These are phyloP conservation scores for Dryas iulia DNA, from an alignment of 1,140 invertebrate genomes.

Conservation along the genomic window DNA sequence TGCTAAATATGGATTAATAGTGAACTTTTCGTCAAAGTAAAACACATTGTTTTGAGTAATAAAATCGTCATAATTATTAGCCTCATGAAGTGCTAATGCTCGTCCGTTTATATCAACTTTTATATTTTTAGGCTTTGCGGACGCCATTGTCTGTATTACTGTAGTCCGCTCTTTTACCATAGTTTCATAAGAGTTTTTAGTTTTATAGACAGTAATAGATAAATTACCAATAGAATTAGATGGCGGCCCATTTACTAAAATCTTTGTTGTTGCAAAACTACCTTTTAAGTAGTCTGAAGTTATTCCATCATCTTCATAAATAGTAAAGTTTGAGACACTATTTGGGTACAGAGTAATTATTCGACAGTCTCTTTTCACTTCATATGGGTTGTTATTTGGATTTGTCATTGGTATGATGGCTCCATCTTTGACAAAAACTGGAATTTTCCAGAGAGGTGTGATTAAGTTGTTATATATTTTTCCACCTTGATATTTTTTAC, in stretches of 20 bases:
- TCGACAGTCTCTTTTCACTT: slow-evolving; percentile 57
- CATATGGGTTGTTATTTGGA: slow-evolving; percentile 61
- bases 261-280: slow-evolving; percentile 48
- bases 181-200: slow-evolving; percentile 44
- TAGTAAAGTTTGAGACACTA: slow-evolving; percentile 42
- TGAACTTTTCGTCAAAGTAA: slow-evolving; percentile 49
- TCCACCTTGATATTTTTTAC: slow-evolving; percentile 63
- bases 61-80: slow-evolving; percentile 45
- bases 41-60: slow-evolving; percentile 44
- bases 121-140: slow-evolving; percentile 37
- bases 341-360: slow-evolving; percentile 62
- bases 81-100: slow-evolving; percentile 39
- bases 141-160: slow-evolving; percentile 55
- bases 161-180: slow-evolving; percentile 56
- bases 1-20: slow-evolving; percentile 54
- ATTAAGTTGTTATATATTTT: slow-evolving; percentile 60
- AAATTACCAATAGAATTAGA: slow-evolving; percentile 48
- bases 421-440: slow-evolving; percentile 70
- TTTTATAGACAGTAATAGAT: slow-evolving; percentile 53
- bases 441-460: slow-evolving; percentile 67
- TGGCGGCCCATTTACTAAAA: slow-evolving; percentile 40
- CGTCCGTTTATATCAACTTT: slow-evolving; percentile 52
- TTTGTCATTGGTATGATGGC: slow-evolving; percentile 64
- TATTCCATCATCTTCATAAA: slow-evolving; percentile 73
- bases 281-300: slow-evolving; percentile 49